phyloP scores from a whole-genome alignment of 1,140 invertebrate genomes.

The Formica selysi region DNA sequence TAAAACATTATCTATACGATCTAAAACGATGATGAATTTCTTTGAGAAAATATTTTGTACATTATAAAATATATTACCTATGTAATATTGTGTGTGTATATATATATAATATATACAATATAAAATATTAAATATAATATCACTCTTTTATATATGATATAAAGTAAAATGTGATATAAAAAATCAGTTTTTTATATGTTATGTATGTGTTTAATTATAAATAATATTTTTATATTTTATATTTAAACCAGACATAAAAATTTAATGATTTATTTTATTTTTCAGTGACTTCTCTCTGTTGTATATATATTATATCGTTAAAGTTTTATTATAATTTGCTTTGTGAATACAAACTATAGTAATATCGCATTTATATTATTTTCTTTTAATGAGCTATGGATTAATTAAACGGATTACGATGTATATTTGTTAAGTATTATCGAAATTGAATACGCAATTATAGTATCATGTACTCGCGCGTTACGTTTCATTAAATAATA shows the following conservation, averaged over 20 bases:
- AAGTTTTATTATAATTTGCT: neutral
- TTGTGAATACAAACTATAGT: conserved; percentile 7
- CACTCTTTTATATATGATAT: neutral
- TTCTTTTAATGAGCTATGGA: neutral
- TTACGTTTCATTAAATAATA: conserved; percentile 21
- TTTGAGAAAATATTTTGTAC: neutral
- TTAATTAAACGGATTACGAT: conserved; percentile 48
- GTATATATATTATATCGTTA: neutral
- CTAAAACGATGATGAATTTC: neutral
- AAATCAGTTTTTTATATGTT: too few species aligned
- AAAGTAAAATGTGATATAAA: neutral
- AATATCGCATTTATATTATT: neutral
- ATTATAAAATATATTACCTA: too few species aligned
- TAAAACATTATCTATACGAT: neutral
- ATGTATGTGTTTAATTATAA: too few species aligned
- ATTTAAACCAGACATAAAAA: neutral
- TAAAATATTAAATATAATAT: neutral
- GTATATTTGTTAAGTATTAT: conserved; percentile 31
- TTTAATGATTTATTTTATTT: neutral
- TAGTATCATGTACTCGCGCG: neutral
- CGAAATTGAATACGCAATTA: conserved; percentile 31
- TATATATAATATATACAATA: too few species aligned
- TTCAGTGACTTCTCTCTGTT: neutral
- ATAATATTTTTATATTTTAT: neutral
- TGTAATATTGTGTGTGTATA: too few species aligned